Percentiles rank a stretch among this genome's conserved stretches.
These are phyloP conservation scores for Gasterosteus nipponicus DNA, from an alignment of 2,113 vertebrate species.

Conservation along the genomic window DNA sequence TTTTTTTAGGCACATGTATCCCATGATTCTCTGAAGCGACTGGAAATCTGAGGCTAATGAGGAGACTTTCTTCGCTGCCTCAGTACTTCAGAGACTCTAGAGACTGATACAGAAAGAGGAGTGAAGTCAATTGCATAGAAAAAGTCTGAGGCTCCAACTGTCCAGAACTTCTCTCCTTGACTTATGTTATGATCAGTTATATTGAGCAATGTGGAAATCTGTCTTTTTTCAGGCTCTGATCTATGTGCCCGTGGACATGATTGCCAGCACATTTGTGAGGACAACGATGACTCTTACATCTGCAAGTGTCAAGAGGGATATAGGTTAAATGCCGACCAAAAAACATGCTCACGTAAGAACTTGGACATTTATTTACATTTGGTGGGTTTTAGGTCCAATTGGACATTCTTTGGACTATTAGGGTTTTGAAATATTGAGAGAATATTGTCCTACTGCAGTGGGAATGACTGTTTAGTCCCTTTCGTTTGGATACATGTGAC, in stretches of 20 bases:
- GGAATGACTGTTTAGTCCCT: conserved; percentile 9
- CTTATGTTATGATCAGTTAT: conserved; percentile 1
- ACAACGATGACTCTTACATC: conserved; percentile 51
- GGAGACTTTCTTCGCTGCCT: not conserved
- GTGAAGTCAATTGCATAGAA: not conserved
- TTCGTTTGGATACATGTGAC: conserved; percentile 76
- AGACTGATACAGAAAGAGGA: not conserved
- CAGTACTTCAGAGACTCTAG: not conserved
- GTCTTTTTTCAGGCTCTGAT: conserved; percentile 63
- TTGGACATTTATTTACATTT: not conserved
- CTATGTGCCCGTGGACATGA: conserved; percentile 69
- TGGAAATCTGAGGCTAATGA: not conserved
- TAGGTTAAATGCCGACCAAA: conserved; percentile 77
- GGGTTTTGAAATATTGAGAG: not conserved
- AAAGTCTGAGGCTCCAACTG: not conserved
- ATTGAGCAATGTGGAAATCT: conserved; percentile 1
- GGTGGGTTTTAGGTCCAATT: not conserved
- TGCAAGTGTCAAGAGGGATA: conserved; percentile 80
- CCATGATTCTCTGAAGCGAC: not conserved
- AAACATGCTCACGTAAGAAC: conserved; percentile 76
- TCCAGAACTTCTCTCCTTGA: conserved; percentile 10
- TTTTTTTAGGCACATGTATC: not conserved
- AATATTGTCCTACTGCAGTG: not conserved
- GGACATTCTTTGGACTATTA: not conserved
- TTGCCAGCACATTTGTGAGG: conserved; percentile 81